phyloP scores from a whole-genome alignment of 2,888 invertebrate species.

The Agrilus biguttatus region DNA sequence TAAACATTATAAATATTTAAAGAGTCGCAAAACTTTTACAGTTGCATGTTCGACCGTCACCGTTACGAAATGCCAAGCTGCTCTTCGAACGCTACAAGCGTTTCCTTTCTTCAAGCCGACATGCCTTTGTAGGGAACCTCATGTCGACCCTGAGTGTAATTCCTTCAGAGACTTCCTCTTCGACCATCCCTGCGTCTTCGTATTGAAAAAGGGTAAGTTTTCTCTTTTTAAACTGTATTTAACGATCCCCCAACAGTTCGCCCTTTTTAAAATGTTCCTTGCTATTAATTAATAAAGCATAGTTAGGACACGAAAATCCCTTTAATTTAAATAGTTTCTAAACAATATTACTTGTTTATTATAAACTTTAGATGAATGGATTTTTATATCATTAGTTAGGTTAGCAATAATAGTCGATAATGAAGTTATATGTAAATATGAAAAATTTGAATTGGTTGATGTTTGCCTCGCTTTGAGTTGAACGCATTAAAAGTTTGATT shows the following conservation, averaged over 20 bases:
- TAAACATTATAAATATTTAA: slow-evolving; percentile 8
- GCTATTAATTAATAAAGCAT: neutral
- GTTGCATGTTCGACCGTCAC: slow-evolving; percentile 88
- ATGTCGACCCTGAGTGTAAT: slow-evolving; percentile 84
- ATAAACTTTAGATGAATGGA: too few species aligned
- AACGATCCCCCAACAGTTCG: too few species aligned
- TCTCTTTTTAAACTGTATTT: neutral
- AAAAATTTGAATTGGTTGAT: too few species aligned
- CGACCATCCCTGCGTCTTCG: slow-evolving; percentile 86
- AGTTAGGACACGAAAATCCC: neutral
- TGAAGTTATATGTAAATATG: too few species aligned
- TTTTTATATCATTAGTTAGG: too few species aligned
- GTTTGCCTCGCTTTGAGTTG: too few species aligned
- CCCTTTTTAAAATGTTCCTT: too few species aligned
- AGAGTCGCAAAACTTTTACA: slow-evolving; percentile 37
- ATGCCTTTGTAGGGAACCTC: slow-evolving; percentile 81
- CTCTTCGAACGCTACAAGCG: slow-evolving; percentile 74
- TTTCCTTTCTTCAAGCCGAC: slow-evolving; percentile 90
- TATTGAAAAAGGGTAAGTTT: slow-evolving; percentile 69
- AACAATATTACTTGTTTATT: too few species aligned
- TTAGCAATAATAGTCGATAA: too few species aligned
- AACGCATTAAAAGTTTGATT: too few species aligned
- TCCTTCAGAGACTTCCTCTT: slow-evolving; percentile 85
- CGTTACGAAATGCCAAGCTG: slow-evolving; percentile 86
- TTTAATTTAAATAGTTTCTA: too few species aligned